Evolutionary conservation across 2,797 vertebrate species (phyloP).

Genomic region (Diplodus sargus): DNA sequence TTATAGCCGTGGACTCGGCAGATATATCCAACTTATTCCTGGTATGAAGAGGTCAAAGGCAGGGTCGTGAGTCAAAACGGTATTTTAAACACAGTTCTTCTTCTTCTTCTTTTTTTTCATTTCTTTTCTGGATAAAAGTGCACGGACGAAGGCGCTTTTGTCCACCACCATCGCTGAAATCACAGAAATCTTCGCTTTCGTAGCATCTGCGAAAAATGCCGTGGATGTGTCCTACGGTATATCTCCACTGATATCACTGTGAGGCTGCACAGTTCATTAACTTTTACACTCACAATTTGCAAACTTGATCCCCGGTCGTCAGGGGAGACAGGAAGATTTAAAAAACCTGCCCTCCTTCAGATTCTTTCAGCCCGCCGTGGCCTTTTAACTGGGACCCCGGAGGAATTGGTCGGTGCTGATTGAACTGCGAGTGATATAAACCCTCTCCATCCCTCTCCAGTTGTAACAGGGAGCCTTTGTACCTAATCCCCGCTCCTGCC

Average conservation of each 20-base stretch:
- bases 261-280: neutral
- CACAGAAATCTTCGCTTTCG: neutral
- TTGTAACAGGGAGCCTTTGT: slow-evolving; percentile 65
- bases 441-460: slow-evolving; percentile 52
- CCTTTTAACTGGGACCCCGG: slow-evolving; percentile 33
- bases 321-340: slow-evolving; percentile 42
- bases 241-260: neutral
- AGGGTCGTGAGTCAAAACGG: neutral
- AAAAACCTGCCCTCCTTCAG: slow-evolving; percentile 48
- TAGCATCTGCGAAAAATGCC: neutral
- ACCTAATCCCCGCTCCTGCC: slow-evolving; percentile 53
- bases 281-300: slow-evolving; percentile 8
- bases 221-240: neutral
- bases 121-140: neutral
- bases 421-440: slow-evolving; percentile 61
- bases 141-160: neutral
- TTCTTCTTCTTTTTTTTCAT: neutral
- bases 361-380: slow-evolving; percentile 51
- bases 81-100: neutral
- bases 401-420: slow-evolving; percentile 53
- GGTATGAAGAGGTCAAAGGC: slow-evolving; percentile 39
- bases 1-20: slow-evolving; percentile 1
- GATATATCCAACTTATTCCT: slow-evolving; percentile 10
- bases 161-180: neutral
- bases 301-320: slow-evolving; percentile 35